A percentile compares a stretch with the other conserved stretches of the same genome.
These are phyloP conservation scores for Troides aeacus DNA, from an alignment of 2,888 invertebrate species.

Conservation along the genomic window DNA sequence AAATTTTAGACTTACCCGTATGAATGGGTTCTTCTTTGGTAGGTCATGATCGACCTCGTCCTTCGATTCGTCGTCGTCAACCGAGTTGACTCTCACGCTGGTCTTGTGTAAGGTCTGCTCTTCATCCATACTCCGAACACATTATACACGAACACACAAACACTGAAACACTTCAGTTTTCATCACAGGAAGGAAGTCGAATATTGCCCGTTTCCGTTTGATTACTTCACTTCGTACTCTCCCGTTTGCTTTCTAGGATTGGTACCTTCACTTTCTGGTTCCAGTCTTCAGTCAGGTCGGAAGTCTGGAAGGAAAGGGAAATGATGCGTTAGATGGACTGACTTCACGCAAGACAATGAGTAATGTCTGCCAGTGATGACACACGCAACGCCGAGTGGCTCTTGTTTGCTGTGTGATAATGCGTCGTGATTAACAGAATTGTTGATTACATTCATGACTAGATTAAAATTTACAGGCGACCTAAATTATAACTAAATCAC, in stretches of 20 bases:
- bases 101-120: slow-evolving; percentile 65
- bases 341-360: slow-evolving; percentile 14
- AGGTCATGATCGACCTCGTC: slow-evolving; percentile 70
- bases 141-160: slow-evolving; percentile 57
- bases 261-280: not conserved
- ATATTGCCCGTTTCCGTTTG: too few species aligned
- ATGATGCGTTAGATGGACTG: not conserved
- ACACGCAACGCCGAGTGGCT: slow-evolving; percentile 13
- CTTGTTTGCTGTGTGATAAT: slow-evolving; percentile 23
- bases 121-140: slow-evolving; percentile 73
- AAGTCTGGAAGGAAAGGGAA: slow-evolving; percentile 17
- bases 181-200: not conserved
- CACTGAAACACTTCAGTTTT: slow-evolving; percentile 21
- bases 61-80: slow-evolving; percentile 67
- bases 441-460: slow-evolving; percentile 1
- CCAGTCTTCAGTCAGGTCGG: not conserved
- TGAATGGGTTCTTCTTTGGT: slow-evolving; percentile 69
- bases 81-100: slow-evolving; percentile 72
- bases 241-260: too few species aligned
- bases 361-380: slow-evolving; percentile 23
- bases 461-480: slow-evolving; percentile 18
- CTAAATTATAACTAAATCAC: not conserved
- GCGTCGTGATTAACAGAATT: slow-evolving; percentile 10
- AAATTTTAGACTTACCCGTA: slow-evolving; percentile 58
- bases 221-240: too few species aligned